Conservation (phyloP, 1,140 invertebrate species). For the Euura lappo region DNA sequence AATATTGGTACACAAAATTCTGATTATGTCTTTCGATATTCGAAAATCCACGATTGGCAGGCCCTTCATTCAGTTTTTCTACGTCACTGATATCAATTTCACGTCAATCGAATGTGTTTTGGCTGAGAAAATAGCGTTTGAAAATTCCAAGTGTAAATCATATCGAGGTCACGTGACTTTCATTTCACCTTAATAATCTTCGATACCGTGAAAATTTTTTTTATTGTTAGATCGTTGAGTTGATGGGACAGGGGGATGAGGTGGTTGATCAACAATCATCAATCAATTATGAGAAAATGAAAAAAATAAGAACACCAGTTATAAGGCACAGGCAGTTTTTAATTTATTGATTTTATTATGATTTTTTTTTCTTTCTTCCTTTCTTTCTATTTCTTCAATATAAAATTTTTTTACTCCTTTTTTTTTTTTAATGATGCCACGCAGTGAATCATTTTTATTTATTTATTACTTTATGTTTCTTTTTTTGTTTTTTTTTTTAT, state of each 20-base stretch:
- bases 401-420: conserved; percentile 50
- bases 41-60: too few species aligned
- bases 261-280: not conserved
- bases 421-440: conserved; percentile 54
- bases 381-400: conserved; percentile 46
- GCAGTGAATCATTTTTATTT: conserved; percentile 51
- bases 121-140: too few species aligned
- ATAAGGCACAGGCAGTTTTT: conserved; percentile 32
- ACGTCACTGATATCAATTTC: too few species aligned
- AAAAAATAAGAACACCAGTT: conserved; percentile 7
- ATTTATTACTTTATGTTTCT: not conserved
- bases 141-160: too few species aligned
- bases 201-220: too few species aligned
- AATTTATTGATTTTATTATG: conserved; percentile 60
- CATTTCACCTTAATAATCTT: too few species aligned
- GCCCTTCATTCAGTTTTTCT: too few species aligned
- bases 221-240: not conserved
- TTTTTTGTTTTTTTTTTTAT: not conserved
- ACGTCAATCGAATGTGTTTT: too few species aligned
- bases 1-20: too few species aligned
- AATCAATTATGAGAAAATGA: not conserved
- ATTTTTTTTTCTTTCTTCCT: conserved; percentile 42
- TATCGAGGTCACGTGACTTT: too few species aligned
- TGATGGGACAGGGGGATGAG: not conserved
- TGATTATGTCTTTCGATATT: too few species aligned